A percentile compares a stretch with the other conserved stretches of the same genome.
Conservation (phyloP, 2,113 vertebrate genomes). For the Stegastes partitus region DNA sequence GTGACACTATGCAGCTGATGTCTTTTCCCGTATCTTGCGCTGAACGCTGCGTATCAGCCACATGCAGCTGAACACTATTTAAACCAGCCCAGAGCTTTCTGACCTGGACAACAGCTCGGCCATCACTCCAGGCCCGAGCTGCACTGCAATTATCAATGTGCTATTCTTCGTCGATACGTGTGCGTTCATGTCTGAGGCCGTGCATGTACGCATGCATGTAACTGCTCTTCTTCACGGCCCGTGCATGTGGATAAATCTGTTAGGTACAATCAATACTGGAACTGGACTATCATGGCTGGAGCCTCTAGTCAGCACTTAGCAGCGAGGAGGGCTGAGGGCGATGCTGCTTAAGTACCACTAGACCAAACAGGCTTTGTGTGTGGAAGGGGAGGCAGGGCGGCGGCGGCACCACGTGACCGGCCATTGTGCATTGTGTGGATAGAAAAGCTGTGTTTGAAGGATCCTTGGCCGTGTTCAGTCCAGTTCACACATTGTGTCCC, state of each 20-base stretch:
- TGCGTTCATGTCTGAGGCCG: slow-evolving; percentile 5
- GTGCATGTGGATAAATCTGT: slow-evolving; percentile 71
- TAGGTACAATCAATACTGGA: slow-evolving; percentile 69
- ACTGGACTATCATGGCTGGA: slow-evolving; percentile 54
- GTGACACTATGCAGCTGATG: not conserved
- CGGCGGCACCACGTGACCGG: no score
- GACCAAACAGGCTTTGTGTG: not conserved
- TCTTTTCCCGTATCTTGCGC: not conserved
- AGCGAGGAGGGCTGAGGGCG: slow-evolving; percentile 19
- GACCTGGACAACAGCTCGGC: slow-evolving; percentile 68
- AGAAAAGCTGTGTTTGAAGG: no score
- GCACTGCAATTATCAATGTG: slow-evolving; percentile 48
- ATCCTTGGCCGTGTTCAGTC: no score
- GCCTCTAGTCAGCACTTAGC: slow-evolving; percentile 52
- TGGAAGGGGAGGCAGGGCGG: not conserved
- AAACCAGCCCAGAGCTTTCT: not conserved
- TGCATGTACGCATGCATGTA: not conserved
- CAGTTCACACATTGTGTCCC: no score
- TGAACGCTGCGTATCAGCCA: not conserved
- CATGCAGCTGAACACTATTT: not conserved
- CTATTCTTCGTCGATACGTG: not conserved
- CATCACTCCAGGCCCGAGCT: slow-evolving; percentile 46
- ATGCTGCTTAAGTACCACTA: slow-evolving; percentile 51
- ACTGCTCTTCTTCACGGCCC: slow-evolving; percentile 44
- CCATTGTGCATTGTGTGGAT: no score